phyloP scores from a whole-genome alignment of 2,797 vertebrate genomes.

The Mycteria americana region DNA sequence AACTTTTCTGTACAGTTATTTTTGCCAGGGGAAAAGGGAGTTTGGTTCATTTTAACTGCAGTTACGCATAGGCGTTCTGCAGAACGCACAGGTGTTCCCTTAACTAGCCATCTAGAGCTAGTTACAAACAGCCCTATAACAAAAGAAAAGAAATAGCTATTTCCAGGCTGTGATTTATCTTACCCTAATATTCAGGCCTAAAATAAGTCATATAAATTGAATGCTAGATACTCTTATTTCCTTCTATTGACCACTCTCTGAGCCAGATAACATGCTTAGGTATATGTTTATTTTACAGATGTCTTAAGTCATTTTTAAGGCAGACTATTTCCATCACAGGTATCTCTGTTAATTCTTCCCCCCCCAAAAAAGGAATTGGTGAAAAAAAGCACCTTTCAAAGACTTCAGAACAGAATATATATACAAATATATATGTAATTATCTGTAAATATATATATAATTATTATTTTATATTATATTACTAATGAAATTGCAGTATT shows the following conservation, averaged over 20 bases:
- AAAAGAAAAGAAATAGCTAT: background rate
- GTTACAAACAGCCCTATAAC: too few species aligned
- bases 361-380: fast-evolving
- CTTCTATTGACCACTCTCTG: background rate
- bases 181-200: background rate
- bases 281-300: background rate
- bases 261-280: background rate
- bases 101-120: background rate
- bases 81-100: background rate
- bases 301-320: background rate
- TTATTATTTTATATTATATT: background rate
- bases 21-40: background rate
- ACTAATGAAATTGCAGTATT: background rate
- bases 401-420: background rate
- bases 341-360: background rate
- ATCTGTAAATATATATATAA: background rate
- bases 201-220: background rate
- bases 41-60: background rate
- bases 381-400: background rate
- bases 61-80: background rate
- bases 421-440: background rate
- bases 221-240: background rate
- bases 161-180: background rate
- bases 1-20: background rate
- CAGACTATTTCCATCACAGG: fast-evolving